Conservation (phyloP, 2,113 vertebrate genomes). For the Trichechus manatus region DNA sequence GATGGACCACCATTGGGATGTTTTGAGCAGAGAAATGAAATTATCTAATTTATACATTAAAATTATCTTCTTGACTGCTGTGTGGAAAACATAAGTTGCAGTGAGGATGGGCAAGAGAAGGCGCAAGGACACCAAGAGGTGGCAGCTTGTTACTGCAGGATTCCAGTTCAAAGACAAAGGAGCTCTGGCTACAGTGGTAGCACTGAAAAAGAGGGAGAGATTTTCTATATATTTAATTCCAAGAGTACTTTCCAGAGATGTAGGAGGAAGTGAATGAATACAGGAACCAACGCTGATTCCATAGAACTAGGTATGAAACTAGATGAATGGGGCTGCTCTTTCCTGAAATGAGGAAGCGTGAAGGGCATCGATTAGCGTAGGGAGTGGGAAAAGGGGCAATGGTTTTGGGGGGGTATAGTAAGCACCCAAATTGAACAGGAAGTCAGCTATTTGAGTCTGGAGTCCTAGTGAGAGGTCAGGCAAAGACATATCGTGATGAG, state of each 20-base stretch:
- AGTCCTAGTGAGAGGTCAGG: not conserved
- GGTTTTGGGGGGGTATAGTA: no score
- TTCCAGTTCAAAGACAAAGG: not conserved
- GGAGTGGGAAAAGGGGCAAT: not conserved
- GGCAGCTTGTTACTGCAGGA: not conserved
- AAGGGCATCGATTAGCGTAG: accelerated
- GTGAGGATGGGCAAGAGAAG: accelerated
- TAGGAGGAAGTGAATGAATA: accelerated
- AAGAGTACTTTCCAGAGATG: no score
- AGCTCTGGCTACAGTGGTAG: accelerated
- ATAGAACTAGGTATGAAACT: accelerated
- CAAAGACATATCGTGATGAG: accelerated
- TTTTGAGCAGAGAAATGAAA: not conserved
- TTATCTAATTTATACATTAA: no score
- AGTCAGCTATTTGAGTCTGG: no score
- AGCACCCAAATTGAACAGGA: no score
- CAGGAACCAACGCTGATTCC: accelerated
- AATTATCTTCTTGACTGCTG: accelerated
- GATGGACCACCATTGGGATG: accelerated
- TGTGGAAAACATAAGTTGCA: not conserved
- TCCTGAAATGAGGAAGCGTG: not conserved
- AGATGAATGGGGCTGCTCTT: accelerated
- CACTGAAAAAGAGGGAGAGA: not conserved
- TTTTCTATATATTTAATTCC: no score
- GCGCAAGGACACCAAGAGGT: not conserved